These are phyloP conservation scores for Callithrix jacchus DNA, from an alignment of 2,113 vertebrate genomes.

Conservation along the genomic window DNA sequence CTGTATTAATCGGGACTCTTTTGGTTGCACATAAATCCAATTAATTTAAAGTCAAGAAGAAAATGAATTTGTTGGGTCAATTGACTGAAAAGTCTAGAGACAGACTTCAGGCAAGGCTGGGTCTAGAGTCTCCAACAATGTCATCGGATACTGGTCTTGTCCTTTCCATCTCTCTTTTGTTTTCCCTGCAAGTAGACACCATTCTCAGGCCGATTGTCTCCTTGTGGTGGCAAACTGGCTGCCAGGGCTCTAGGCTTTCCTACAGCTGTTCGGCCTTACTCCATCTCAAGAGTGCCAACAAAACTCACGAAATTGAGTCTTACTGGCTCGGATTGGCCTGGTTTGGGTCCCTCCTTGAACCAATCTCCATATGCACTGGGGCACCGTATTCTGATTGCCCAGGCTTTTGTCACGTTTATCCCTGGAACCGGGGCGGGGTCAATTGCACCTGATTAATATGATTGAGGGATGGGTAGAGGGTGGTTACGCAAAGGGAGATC, in stretches of 20 bases:
- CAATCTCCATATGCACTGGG: background rate
- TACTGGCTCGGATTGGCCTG: background rate
- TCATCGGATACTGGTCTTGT: background rate
- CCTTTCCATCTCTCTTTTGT: conserved; percentile 7
- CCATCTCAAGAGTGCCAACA: background rate
- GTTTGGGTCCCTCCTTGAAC: background rate
- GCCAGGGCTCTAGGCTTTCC: background rate
- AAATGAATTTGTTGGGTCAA: conserved; percentile 42
- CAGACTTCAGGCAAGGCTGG: background rate
- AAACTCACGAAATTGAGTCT: conserved; percentile 7
- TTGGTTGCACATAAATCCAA: background rate
- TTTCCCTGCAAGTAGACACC: background rate
- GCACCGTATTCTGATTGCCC: background rate
- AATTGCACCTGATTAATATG: background rate
- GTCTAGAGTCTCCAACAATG: background rate
- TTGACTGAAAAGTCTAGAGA: conserved; percentile 29
- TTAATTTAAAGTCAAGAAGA: conserved; percentile 33
- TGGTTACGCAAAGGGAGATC: background rate
- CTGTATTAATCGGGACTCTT: background rate
- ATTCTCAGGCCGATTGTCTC: background rate
- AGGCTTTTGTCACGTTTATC: background rate
- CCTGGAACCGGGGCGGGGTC: background rate
- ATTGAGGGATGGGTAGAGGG: background rate
- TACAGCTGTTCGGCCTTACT: background rate
- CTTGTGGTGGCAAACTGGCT: background rate